Evolutionary conservation across 1,140 invertebrate genomes (phyloP).

Genomic region (Halictus rubicundus): DNA sequence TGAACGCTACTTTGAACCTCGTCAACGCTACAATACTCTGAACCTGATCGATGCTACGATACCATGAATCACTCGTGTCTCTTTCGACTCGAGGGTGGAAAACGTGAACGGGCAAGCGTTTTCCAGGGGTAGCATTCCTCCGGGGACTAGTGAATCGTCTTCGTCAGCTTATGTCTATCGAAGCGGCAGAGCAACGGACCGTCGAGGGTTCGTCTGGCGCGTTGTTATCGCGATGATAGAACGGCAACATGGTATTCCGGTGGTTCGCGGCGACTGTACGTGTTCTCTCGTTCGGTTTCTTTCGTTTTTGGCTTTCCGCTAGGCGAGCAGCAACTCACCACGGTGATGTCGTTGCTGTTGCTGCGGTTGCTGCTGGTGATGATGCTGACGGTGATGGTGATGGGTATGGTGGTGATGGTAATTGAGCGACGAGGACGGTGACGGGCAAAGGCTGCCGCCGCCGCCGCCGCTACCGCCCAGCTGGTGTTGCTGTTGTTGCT

Average conservation of each 20-base stretch:
- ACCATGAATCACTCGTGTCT: too few species aligned
- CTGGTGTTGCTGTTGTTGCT: slow-evolving; percentile 56
- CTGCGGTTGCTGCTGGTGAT: slow-evolving; percentile 65
- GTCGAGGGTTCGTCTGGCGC: slow-evolving; percentile 16
- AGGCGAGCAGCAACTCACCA: slow-evolving; percentile 84
- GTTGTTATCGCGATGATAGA: background rate
- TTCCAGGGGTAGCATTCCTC: too few species aligned
- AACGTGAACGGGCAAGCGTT: too few species aligned
- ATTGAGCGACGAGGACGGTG: slow-evolving; percentile 58
- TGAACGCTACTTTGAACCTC: too few species aligned
- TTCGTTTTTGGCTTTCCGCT: slow-evolving; percentile 64
- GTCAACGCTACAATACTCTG: too few species aligned
- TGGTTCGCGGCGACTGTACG: slow-evolving; percentile 35
- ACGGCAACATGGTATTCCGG: slow-evolving; percentile 24
- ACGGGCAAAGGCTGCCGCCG: slow-evolving; percentile 58
- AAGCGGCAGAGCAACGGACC: background rate
- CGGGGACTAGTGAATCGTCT: slow-evolving; percentile 42
- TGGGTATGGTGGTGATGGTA: slow-evolving; percentile 53
- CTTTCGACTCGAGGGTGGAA: too few species aligned
- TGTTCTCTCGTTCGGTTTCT: slow-evolving; percentile 26
- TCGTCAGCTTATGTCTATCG: slow-evolving; percentile 51
- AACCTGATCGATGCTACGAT: too few species aligned
- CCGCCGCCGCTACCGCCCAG: slow-evolving; percentile 42
- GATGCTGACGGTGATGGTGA: slow-evolving; percentile 54
- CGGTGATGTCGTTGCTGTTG: slow-evolving; percentile 81